Percentiles rank a stretch among this genome's conserved stretches.
phyloP scores from a whole-genome alignment of 2,113 vertebrate genomes.

The Rhinopomastus cyanomelas region DNA sequence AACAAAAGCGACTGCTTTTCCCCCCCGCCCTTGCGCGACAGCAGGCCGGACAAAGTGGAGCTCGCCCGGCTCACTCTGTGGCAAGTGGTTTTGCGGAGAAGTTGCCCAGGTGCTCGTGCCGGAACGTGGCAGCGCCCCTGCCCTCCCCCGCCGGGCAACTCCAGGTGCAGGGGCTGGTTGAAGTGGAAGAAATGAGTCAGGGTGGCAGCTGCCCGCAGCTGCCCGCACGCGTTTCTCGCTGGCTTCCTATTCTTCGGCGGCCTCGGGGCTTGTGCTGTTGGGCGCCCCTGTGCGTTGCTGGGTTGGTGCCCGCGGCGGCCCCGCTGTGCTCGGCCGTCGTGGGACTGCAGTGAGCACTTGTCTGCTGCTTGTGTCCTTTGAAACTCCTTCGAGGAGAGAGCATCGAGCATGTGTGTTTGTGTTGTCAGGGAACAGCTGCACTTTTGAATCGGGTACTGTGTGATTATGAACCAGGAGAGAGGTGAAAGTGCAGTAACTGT shows the following conservation, averaged over 20 bases:
- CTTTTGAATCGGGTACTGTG: neutral
- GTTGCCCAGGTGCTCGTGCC: neutral
- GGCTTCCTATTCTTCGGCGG: neutral
- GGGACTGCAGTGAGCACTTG: neutral
- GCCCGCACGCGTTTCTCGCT: rapidly evolving
- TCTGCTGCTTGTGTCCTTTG: neutral
- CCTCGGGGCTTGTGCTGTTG: neutral
- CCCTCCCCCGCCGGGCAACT: neutral
- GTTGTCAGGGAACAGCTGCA: neutral
- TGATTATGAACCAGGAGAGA: neutral
- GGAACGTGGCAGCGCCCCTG: rapidly evolving
- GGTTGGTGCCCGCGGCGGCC: neutral
- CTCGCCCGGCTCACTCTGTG: neutral
- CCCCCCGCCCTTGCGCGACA: rapidly evolving
- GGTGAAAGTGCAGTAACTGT: neutral
- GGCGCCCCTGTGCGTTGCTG: neutral
- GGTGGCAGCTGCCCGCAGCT: neutral
- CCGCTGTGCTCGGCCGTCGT: too few species aligned
- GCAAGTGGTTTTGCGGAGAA: neutral
- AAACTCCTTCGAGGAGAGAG: neutral
- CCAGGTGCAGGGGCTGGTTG: neutral
- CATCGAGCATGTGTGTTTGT: neutral
- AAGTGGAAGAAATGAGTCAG: neutral
- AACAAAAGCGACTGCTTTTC: neutral
- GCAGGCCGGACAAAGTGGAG: neutral